Percentiles rank a stretch among this genome's conserved stretches.
Conservation (phyloP, 2,888 invertebrate genomes). For the Kuschelorhynchus macadamiae region DNA sequence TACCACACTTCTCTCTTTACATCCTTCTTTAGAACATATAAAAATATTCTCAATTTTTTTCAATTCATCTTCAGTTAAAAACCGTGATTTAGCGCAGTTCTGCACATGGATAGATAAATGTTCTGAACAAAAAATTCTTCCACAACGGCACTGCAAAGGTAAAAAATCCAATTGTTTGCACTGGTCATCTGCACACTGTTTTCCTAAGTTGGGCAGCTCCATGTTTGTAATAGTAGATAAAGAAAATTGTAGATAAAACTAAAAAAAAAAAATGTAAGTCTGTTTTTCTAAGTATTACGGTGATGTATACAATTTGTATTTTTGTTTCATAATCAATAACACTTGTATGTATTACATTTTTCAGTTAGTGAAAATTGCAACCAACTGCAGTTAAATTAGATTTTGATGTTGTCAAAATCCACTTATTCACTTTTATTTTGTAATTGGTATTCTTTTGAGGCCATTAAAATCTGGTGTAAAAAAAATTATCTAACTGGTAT, state of each 20-base stretch:
- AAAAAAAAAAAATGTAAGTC: too few species aligned
- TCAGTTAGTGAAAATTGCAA: too few species aligned
- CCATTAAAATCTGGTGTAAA: too few species aligned
- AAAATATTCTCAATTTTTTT: slow-evolving; percentile 64
- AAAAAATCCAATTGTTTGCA: slow-evolving; percentile 83
- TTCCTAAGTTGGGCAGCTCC: slow-evolving; percentile 83
- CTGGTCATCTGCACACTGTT: slow-evolving; percentile 73
- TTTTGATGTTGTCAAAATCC: too few species aligned
- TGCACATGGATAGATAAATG: slow-evolving; percentile 75
- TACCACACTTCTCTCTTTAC: slow-evolving; percentile 74
- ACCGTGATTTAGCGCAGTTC: slow-evolving; percentile 67
- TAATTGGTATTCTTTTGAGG: too few species aligned
- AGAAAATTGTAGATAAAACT: neutral
- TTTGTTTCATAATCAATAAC: too few species aligned
- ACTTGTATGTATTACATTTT: too few species aligned
- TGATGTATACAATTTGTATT: too few species aligned
- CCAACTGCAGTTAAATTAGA: too few species aligned
- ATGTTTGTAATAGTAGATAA: slow-evolving; percentile 65
- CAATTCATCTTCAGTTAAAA: slow-evolving; percentile 52
- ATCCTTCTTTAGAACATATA: slow-evolving; percentile 73
- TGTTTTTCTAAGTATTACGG: too few species aligned
- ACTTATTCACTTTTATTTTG: too few species aligned
- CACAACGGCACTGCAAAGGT: slow-evolving; percentile 78
- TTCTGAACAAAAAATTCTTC: slow-evolving; percentile 76
- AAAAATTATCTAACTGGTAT: too few species aligned